Percentiles rank a stretch among this genome's conserved stretches.
These are phyloP conservation scores for Odocoileus virginianus DNA, from an alignment of 2,113 vertebrate species.

Conservation along the genomic window DNA sequence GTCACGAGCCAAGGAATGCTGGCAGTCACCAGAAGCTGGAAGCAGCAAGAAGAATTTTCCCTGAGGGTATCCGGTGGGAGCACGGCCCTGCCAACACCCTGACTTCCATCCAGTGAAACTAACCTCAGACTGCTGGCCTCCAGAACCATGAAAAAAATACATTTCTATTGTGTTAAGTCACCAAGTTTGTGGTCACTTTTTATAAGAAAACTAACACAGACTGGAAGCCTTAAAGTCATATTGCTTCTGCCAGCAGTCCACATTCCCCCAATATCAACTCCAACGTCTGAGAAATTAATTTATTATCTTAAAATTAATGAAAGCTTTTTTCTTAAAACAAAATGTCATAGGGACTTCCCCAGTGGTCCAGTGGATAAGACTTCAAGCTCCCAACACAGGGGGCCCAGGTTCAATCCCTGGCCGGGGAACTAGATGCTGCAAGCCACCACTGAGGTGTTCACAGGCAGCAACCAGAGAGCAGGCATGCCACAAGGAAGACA, in stretches of 20 bases:
- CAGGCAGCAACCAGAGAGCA: background rate
- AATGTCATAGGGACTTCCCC: background rate
- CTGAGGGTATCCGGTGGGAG: background rate
- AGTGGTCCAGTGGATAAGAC: background rate
- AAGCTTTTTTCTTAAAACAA: background rate
- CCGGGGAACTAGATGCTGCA: background rate
- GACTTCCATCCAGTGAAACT: background rate
- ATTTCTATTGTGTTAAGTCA: background rate
- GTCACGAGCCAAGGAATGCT: background rate
- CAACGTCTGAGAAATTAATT: background rate
- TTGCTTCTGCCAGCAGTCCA: background rate
- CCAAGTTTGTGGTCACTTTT: background rate
- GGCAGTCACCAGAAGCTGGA: background rate
- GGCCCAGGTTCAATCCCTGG: background rate
- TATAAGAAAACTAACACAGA: background rate
- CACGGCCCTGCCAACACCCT: background rate
- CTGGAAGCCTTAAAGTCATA: background rate
- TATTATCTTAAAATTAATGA: background rate
- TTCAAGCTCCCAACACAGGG: background rate
- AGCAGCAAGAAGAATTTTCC: background rate
- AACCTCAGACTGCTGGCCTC: background rate
- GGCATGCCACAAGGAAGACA: fast-evolving
- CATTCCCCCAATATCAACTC: background rate
- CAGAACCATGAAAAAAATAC: background rate
- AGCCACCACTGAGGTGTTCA: background rate